A percentile compares a stretch with the other conserved stretches of the same genome.
Conservation (phyloP, 2,797 vertebrate species). For the Austrolebias charrua region DNA sequence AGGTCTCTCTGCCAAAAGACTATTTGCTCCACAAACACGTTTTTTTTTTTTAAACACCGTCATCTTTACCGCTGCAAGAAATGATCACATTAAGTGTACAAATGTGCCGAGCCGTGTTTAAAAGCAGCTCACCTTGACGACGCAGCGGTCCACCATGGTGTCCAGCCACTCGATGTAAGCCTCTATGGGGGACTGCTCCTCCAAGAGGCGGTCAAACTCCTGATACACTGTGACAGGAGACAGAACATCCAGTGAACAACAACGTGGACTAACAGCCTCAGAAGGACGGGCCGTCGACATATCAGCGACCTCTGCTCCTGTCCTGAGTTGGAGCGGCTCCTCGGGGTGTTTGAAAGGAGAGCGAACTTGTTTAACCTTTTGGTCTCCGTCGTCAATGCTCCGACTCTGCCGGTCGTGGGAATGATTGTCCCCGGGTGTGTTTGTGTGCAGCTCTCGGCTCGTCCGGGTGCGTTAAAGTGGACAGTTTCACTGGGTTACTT, state of each 20-base stretch:
- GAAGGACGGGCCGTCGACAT: constrained; percentile 32
- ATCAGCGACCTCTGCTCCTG: constrained; percentile 70
- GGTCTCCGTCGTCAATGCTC: constrained; percentile 69
- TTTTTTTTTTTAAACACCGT: neutral
- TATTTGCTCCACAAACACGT: constrained; percentile 20
- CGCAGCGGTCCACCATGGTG: constrained; percentile 98
- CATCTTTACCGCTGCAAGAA: neutral
- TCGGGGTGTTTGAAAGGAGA: constrained; percentile 63
- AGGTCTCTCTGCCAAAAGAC: constrained; percentile 43
- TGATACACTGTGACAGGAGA: constrained; percentile 88
- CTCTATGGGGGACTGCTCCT: constrained; percentile 97
- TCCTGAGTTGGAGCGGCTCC: constrained; percentile 70
- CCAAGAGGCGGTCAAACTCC: constrained; percentile 95
- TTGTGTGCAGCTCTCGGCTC: too few relatives aligned
- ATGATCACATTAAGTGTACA: neutral
- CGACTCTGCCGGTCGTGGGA: constrained; percentile 78
- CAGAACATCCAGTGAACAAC: neutral
- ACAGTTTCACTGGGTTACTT: constrained; percentile 64
- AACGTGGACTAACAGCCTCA: constrained; percentile 2
- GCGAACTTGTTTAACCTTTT: constrained; percentile 80
- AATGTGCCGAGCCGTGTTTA: constrained; percentile 24
- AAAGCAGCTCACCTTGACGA: constrained; percentile 88
- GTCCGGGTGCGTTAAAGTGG: constrained; percentile 32
- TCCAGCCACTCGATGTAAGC: constrained; percentile 98
- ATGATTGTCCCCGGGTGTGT: constrained; percentile 55